These are phyloP conservation scores for Drosophila funebris DNA, from an alignment of 1,140 invertebrate species.

Conservation along the genomic window DNA sequence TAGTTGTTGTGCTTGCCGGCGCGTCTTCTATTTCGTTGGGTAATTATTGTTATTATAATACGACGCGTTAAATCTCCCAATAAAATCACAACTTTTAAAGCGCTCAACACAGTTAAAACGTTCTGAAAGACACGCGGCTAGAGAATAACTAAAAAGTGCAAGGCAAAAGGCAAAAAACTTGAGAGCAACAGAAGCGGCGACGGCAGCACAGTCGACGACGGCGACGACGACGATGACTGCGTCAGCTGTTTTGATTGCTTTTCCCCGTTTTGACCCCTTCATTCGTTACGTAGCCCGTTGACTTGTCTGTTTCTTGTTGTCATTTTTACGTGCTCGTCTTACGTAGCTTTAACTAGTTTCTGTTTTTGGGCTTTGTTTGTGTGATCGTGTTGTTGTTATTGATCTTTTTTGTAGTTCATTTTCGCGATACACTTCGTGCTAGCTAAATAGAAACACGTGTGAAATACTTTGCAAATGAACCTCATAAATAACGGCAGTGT, in stretches of 20 bases:
- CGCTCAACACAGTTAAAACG: slow-evolving; percentile 38
- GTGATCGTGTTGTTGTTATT: slow-evolving; percentile 28
- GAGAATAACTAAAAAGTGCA: slow-evolving; percentile 76
- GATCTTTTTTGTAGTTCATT: slow-evolving; percentile 11
- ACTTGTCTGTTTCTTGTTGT: slow-evolving; percentile 34
- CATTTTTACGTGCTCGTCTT: slow-evolving; percentile 25
- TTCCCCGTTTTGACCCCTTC: neutral
- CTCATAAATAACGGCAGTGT: neutral
- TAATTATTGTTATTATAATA: slow-evolving; percentile 46
- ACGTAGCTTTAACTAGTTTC: slow-evolving; percentile 58
- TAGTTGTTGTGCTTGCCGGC: slow-evolving; percentile 40
- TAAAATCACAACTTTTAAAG: slow-evolving; percentile 25
- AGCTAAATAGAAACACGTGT: neutral
- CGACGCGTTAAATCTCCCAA: slow-evolving; percentile 62
- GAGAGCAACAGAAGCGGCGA: slow-evolving; percentile 27
- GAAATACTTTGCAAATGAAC: neutral
- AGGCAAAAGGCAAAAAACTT: slow-evolving; percentile 40
- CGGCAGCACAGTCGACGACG: slow-evolving; percentile 19
- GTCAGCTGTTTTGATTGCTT: slow-evolving; percentile 58
- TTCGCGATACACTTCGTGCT: neutral
- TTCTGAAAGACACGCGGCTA: slow-evolving; percentile 63
- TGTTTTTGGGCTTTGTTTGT: slow-evolving; percentile 55
- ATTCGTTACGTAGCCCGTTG: slow-evolving; percentile 46
- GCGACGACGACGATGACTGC: slow-evolving; percentile 30
- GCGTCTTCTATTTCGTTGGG: slow-evolving; percentile 44